Conservation (phyloP, 2,113 vertebrate genomes). For the Vanacampus margaritifer region DNA sequence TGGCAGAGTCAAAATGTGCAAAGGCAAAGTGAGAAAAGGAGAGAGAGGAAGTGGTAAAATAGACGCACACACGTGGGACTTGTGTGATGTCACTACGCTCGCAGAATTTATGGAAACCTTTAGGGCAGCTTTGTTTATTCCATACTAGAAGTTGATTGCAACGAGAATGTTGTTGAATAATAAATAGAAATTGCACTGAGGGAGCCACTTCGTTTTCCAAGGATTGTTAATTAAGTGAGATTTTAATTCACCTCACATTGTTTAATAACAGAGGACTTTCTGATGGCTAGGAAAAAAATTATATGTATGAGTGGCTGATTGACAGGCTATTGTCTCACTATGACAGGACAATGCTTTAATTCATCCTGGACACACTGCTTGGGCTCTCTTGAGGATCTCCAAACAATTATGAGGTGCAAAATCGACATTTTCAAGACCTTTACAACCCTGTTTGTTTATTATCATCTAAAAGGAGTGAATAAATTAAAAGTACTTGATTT, state of each 20-base stretch:
- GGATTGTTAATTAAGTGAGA: neutral
- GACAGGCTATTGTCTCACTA: slow-evolving; percentile 8
- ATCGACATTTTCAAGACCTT: slow-evolving; percentile 30
- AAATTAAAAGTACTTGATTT: slow-evolving; percentile 31
- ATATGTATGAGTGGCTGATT: slow-evolving; percentile 1
- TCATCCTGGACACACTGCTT: neutral
- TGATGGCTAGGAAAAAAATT: neutral
- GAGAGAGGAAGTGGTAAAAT: slow-evolving; percentile 35
- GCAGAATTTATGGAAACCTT: neutral
- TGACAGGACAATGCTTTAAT: neutral
- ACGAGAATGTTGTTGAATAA: neutral
- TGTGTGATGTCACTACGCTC: slow-evolving; percentile 12
- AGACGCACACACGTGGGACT: slow-evolving; percentile 25
- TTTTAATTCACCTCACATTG: neutral
- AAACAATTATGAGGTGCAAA: slow-evolving; percentile 43
- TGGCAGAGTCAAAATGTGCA: slow-evolving; percentile 38
- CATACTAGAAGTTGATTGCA: slow-evolving; percentile 5
- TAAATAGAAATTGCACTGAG: too few species aligned
- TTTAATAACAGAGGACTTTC: neutral
- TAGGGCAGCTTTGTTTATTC: slow-evolving; percentile 9
- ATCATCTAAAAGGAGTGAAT: slow-evolving; percentile 28
- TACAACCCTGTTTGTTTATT: slow-evolving; percentile 34
- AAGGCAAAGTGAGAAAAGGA: slow-evolving; percentile 47
- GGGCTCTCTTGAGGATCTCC: neutral
- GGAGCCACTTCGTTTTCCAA: too few species aligned